A percentile compares a stretch with the other conserved stretches of the same genome.
Evolutionary conservation across 1,140 invertebrate genomes (phyloP).

Genomic region (Solenopsis invicta): DNA sequence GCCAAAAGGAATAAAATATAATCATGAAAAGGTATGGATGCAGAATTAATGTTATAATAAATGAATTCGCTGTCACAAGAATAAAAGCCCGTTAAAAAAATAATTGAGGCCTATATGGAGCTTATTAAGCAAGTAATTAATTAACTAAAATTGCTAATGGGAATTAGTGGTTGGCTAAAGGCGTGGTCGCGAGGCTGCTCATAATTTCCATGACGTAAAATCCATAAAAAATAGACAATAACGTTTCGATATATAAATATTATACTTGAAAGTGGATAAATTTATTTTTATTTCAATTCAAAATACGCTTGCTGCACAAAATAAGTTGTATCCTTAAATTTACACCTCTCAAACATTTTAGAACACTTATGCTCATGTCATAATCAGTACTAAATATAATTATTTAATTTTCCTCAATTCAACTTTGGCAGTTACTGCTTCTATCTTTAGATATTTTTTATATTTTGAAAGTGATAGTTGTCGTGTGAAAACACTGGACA

Average conservation of each 20-base stretch:
- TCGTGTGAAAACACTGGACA: not conserved
- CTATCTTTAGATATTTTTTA: not conserved
- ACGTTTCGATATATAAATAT: not conserved
- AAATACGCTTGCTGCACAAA: not conserved
- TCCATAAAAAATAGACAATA: not conserved
- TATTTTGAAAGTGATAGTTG: not conserved
- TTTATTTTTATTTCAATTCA: not conserved
- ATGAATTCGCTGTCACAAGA: not conserved
- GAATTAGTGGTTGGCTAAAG: not conserved
- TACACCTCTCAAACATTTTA: not conserved
- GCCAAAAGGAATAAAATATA: slow-evolving; percentile 1
- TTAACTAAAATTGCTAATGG: slow-evolving; percentile 46
- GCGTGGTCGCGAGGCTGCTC: not conserved
- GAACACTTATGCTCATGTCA: not conserved
- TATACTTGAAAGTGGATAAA: not conserved
- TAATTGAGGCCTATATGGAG: not conserved
- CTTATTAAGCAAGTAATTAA: not conserved
- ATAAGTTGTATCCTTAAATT: not conserved
- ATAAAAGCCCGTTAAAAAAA: not conserved
- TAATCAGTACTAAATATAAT: not conserved
- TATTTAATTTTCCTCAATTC: not conserved
- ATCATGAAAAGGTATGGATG: not conserved
- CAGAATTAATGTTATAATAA: slow-evolving; percentile 13
- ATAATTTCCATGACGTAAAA: slow-evolving; percentile 18
- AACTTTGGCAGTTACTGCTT: not conserved